Evolutionary conservation across 2,797 vertebrate species (phyloP).

Genomic region (Cyclopterus lumpus): DNA sequence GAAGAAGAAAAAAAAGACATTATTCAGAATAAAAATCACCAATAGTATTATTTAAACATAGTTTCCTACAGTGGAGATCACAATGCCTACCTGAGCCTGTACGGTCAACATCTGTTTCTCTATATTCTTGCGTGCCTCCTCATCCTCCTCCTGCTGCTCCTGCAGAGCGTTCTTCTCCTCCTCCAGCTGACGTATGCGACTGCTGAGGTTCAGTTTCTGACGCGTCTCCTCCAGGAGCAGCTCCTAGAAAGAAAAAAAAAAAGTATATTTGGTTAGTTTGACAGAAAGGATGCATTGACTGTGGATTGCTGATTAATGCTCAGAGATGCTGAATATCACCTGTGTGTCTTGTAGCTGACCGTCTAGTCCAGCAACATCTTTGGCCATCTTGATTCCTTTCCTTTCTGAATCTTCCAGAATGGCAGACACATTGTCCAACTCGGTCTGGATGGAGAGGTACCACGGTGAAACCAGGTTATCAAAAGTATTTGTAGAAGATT

Average conservation of each 20-base stretch:
- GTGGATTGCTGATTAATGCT: neutral
- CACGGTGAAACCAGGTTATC: neutral
- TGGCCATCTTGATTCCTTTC: slow-evolving; percentile 94
- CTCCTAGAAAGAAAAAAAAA: slow-evolving; percentile 89
- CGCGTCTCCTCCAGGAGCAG: slow-evolving; percentile 98
- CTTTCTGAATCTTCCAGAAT: slow-evolving; percentile 96
- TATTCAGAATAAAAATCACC: neutral
- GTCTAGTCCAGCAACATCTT: slow-evolving; percentile 92
- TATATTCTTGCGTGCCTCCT: slow-evolving; percentile 92
- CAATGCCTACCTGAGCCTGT: slow-evolving; percentile 89
- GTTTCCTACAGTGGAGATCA: neutral
- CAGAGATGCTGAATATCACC: slow-evolving; percentile 71
- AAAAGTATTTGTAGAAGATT: neutral
- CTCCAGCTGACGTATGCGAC: slow-evolving; percentile 94
- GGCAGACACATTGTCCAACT: slow-evolving; percentile 92
- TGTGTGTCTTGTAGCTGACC: slow-evolving; percentile 97
- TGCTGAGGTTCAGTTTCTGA: slow-evolving; percentile 96
- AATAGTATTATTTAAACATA: neutral
- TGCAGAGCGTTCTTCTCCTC: slow-evolving; percentile 94
- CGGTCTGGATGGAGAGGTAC: slow-evolving; percentile 82
- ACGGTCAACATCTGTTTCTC: slow-evolving; percentile 92
- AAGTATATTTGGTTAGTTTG: neutral
- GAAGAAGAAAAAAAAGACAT: neutral
- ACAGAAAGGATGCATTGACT: neutral
- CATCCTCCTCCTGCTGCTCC: slow-evolving; percentile 98